phyloP scores from a whole-genome alignment of 2,888 invertebrate genomes.

The Brachyptera putata region DNA sequence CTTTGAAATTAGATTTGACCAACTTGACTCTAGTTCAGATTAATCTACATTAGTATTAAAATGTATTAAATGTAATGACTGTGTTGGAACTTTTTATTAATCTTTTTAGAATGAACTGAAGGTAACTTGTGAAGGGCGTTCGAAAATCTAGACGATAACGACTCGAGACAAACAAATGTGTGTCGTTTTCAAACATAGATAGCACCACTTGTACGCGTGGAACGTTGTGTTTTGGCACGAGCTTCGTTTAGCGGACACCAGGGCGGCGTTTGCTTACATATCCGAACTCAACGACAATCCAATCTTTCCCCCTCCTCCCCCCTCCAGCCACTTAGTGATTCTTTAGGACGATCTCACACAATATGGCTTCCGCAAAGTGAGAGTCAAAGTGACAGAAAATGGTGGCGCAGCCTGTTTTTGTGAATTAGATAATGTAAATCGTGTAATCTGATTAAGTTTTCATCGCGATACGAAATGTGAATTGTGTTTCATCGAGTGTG shows the following conservation, averaged over 20 bases:
- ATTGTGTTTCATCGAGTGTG: neutral
- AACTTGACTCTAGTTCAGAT: too few relatives aligned
- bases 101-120: too few relatives aligned
- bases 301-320: neutral
- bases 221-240: constrained; percentile 24
- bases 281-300: neutral
- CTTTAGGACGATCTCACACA: constrained; percentile 25
- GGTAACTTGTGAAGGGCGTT: too few relatives aligned
- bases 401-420: constrained; percentile 16
- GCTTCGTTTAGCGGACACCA: constrained; percentile 23
- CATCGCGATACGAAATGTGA: neutral
- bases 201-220: neutral
- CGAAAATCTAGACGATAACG: too few relatives aligned
- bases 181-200: neutral
- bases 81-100: too few relatives aligned
- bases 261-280: constrained; percentile 8
- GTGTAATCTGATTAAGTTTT: neutral
- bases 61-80: too few relatives aligned
- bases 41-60: too few relatives aligned
- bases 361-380: constrained; percentile 30
- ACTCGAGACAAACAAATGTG: too few relatives aligned
- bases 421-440: neutral
- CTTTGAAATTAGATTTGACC: too few relatives aligned
- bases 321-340: neutral
- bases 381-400: constrained; percentile 27